A percentile compares a stretch with the other conserved stretches of the same genome.
phyloP scores from a whole-genome alignment of 2,797 vertebrate genomes.

The Smutsia gigantea region DNA sequence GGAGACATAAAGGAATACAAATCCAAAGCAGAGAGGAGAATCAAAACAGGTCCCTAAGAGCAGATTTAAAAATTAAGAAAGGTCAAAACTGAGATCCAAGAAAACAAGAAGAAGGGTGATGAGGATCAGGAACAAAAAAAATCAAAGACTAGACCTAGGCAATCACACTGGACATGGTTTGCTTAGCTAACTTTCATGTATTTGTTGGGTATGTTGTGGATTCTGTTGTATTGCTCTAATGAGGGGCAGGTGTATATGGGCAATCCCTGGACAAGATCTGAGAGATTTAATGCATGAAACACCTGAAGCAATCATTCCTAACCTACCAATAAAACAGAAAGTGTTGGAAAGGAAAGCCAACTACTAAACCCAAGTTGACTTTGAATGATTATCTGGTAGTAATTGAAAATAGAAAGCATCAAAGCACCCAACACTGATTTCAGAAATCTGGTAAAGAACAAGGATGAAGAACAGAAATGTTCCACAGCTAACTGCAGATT shows the following conservation, averaged over 20 bases:
- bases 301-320: not conserved
- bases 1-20: not conserved
- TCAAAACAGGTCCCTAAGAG: not conserved
- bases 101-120: not conserved
- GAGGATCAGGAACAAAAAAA: not conserved
- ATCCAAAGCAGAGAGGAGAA: not conserved
- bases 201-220: not conserved
- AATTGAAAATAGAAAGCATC: constrained; percentile 10
- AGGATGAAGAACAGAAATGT: not conserved
- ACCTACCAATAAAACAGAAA: not conserved
- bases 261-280: not conserved
- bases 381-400: not conserved
- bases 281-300: not conserved
- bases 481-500: not conserved
- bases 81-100: not conserved
- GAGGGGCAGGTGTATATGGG: not conserved
- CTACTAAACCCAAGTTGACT: not conserved
- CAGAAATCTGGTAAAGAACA: not conserved
- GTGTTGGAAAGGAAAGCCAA: not conserved
- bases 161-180: not conserved
- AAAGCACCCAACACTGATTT: not conserved
- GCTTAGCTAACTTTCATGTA: not conserved
- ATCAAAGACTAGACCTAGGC: not conserved
- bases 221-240: not conserved
- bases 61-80: not conserved